These are phyloP conservation scores for Neotoma lepida DNA, from an alignment of 2,113 vertebrate genomes.

Conservation along the genomic window DNA sequence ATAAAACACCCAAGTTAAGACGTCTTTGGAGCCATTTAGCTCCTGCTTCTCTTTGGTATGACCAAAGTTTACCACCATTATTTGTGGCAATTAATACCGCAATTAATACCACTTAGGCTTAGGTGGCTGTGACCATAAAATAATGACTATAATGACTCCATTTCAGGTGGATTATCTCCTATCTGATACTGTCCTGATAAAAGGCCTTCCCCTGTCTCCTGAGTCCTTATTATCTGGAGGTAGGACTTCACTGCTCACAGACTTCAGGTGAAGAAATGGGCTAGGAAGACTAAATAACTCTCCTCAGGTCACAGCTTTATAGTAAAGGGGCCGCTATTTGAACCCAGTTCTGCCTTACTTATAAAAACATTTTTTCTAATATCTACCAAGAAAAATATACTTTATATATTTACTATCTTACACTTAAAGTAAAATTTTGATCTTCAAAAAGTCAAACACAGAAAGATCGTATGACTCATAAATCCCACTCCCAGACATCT, in stretches of 20 bases:
- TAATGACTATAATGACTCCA: background rate
- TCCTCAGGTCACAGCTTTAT: background rate
- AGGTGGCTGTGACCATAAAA: background rate
- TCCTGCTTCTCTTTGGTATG: constrained; percentile 1
- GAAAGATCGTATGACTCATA: constrained; percentile 5
- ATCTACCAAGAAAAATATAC: constrained; percentile 3
- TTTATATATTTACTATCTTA: constrained; percentile 40
- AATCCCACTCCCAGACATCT: background rate
- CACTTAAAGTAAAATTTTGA: constrained; percentile 16
- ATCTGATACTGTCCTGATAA: background rate
- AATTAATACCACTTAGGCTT: background rate
- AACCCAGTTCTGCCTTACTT: constrained; percentile 14
- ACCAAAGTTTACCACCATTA: background rate
- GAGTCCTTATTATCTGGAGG: background rate
- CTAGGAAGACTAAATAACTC: constrained; percentile 5
- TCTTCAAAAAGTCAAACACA: constrained; percentile 44
- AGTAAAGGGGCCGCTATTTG: background rate
- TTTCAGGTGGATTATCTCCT: background rate
- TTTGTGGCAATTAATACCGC: background rate
- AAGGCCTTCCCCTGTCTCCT: background rate
- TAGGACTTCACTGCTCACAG: background rate
- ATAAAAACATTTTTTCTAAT: constrained; percentile 17
- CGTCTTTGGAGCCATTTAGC: background rate
- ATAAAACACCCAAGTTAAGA: constrained; percentile 9
- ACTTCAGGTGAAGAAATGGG: background rate